Evolutionary conservation across 1,140 invertebrate genomes (phyloP).

Genomic region (Prorops nasuta): DNA sequence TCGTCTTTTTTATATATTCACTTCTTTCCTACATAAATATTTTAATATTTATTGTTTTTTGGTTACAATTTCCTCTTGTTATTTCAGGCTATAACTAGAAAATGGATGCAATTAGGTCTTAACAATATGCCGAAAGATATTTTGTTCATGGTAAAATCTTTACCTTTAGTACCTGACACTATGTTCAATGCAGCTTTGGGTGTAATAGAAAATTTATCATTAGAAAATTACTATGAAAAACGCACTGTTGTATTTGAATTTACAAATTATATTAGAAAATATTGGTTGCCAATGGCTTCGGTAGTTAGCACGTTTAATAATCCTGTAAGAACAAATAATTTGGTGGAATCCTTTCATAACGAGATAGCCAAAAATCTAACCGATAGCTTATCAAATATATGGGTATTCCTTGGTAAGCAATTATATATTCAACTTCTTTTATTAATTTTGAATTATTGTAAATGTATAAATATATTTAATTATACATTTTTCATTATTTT

Average conservation of each 20-base stretch:
- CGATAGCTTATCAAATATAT: too few species aligned
- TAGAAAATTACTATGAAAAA: not conserved
- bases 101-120: not conserved
- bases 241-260: not conserved
- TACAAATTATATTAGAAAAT: not conserved
- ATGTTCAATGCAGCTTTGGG: not conserved
- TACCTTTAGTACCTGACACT: slow-evolving; percentile 1
- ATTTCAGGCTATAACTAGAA: not conserved
- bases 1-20: not conserved
- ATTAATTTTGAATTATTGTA: too few species aligned
- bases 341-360: slow-evolving; percentile 3
- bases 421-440: too few species aligned
- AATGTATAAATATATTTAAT: too few species aligned
- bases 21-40: too few species aligned
- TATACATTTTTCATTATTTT: too few species aligned
- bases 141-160: not conserved
- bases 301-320: not conserved
- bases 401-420: too few species aligned
- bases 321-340: slow-evolving; percentile 2
- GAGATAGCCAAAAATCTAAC: not conserved
- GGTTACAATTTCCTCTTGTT: not conserved
- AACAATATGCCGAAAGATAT: not conserved
- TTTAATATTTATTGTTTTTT: not conserved
- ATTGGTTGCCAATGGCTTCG: slow-evolving; percentile 2
- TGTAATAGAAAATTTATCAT: not conserved